Evolutionary conservation across 2,797 vertebrate genomes (phyloP).

Genomic region (Cirrhinus mrigala): DNA sequence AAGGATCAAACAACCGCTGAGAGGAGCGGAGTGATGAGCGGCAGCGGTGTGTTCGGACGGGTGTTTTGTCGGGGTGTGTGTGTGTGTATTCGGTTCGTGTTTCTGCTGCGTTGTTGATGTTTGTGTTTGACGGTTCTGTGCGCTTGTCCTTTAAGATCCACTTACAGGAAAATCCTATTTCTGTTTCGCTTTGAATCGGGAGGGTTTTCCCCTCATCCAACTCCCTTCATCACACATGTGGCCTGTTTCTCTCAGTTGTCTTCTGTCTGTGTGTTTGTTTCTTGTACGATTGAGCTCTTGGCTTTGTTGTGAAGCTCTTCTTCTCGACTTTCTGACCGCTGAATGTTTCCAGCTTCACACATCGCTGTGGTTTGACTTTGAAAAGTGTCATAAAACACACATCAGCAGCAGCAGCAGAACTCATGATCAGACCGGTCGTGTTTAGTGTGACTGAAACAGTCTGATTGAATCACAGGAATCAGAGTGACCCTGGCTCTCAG

Average conservation of each 20-base stretch:
- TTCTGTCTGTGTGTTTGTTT: neutral
- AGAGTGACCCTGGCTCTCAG: no score
- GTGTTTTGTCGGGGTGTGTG: neutral
- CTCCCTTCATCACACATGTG: neutral
- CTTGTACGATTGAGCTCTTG: neutral
- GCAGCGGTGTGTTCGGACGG: neutral
- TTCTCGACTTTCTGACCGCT: neutral
- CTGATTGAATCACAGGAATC: neutral
- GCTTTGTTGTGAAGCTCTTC: neutral
- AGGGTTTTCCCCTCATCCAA: neutral
- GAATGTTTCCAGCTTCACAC: neutral
- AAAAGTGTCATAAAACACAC: neutral
- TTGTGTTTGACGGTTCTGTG: neutral
- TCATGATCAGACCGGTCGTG: no score
- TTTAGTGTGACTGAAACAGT: neutral
- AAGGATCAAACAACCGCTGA: no score
- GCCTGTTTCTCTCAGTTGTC: neutral
- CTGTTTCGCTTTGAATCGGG: constrained; percentile 16
- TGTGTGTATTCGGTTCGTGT: neutral
- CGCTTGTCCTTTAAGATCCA: neutral
- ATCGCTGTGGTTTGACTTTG: neutral
- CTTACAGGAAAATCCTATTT: neutral
- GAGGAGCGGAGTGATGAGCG: no score
- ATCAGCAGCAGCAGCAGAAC: no score
- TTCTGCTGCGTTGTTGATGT: neutral